A percentile compares a stretch with the other conserved stretches of the same genome.
phyloP scores from a whole-genome alignment of 2,797 vertebrate species.

The Menidia menidia region DNA sequence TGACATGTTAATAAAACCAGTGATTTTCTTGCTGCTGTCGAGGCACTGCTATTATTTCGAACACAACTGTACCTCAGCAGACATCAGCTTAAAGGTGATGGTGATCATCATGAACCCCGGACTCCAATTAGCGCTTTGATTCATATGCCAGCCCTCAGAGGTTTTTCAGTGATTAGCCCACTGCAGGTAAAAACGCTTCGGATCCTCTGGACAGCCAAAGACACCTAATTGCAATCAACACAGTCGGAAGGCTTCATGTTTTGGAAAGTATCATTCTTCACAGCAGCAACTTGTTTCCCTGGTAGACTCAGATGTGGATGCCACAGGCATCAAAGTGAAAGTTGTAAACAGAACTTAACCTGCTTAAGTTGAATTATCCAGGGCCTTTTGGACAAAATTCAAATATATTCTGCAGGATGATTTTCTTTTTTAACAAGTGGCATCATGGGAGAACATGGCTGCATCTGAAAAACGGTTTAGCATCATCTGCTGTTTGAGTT shows the following conservation, averaged over 20 bases:
- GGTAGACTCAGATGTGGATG: conserved; percentile 68
- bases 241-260: conserved; percentile 65
- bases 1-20: no score
- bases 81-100: conserved; percentile 51
- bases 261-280: conserved; percentile 67
- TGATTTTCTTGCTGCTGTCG: no score
- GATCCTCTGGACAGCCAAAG: conserved; percentile 50
- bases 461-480: conserved; percentile 12
- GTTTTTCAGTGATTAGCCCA: conserved; percentile 27
- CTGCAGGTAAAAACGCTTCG: conserved; percentile 39
- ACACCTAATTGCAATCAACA: conserved; percentile 53
- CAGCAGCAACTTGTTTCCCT: conserved; percentile 57
- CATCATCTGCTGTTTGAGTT: conserved; percentile 12
- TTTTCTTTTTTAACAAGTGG: background rate
- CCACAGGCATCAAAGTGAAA: conserved; percentile 45
- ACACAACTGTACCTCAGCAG: conserved; percentile 35
- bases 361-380: conserved; percentile 32
- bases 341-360: conserved; percentile 54
- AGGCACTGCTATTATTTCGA: no score
- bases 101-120: conserved; percentile 28
- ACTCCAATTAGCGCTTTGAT: conserved; percentile 50
- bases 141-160: conserved; percentile 38
- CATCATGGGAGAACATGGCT: background rate
- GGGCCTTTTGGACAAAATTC: conserved; percentile 23
- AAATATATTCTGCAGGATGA: conserved; percentile 15